Base-by-base conservation (phyloP, 2,797 vertebrate genomes). In the Margarornis squamiger region DNA sequence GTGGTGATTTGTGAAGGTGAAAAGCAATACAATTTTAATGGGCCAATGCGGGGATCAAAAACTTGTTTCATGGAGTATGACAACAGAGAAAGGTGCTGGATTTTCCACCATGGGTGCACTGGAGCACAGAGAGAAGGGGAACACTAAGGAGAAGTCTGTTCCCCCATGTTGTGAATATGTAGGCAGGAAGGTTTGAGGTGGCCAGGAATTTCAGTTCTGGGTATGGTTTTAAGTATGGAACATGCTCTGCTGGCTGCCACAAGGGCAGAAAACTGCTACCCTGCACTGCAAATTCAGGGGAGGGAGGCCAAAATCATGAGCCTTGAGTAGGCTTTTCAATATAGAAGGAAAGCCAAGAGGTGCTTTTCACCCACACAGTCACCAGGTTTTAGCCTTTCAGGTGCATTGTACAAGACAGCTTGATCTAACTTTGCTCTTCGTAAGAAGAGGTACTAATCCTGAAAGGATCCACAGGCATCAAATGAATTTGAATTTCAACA, bases 401-500 rank as follows among this genome's bases (percentile, higher is more conserved):
- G 52, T 52, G 58, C 62, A 62, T 38, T 16, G 13, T 12, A 4
- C 36, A 75, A 84, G 89, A 78, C 72, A 91, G 73, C 49, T 90
- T 70, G 62, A 90, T 41, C 2, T 72, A 91, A 62, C 36, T 38
- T 86, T 30, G 9, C 41, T 87, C 63, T 92, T 92, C 66, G n/a
- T 54, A 72, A 46, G 51, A 91, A 88, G 74, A 92, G 61, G 51
- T 67, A 46, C 63, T 84, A 52, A 80, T 93, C 91, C 80, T 83
- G 84, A 95, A 90, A 95, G 59, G 41, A 96, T 87, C 62, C 68
- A 63, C 34, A 8, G 73, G 74, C 71, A 88, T 83, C 63, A 89
- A 63, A 89, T 65, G 13, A 92, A 89, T 91, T 73, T 96, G 54
- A 94, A 94, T 93, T 94, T 92, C 75, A 96, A 78, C 73, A 88